Conservation (phyloP, 37 sponge, comb jelly and placozoan species). For the Hormiphora californensis region DNA sequence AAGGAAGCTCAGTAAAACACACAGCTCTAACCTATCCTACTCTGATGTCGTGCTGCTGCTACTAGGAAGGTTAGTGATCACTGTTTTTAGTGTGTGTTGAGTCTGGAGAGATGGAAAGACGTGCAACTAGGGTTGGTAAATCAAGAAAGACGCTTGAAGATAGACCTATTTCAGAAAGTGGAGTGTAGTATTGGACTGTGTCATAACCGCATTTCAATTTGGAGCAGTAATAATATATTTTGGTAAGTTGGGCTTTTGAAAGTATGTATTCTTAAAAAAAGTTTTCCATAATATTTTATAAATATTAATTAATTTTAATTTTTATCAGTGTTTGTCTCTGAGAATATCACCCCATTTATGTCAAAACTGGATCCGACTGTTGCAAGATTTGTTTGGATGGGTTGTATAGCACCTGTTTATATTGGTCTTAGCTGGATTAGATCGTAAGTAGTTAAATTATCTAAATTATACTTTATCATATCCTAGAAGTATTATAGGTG, state of each 20-base stretch:
- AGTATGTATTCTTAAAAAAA: not conserved
- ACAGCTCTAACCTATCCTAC: not conserved
- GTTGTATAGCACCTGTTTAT: not conserved
- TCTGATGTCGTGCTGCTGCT: slow-evolving; percentile 21
- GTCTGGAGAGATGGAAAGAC: too few species aligned
- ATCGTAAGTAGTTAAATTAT: slow-evolving; percentile 41
- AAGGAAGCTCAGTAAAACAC: not conserved
- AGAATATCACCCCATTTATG: slow-evolving; percentile 26
- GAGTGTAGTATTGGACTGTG: slow-evolving; percentile 13
- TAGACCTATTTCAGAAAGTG: slow-evolving; percentile 30
- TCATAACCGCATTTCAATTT: slow-evolving; percentile 18
- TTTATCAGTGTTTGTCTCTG: slow-evolving; percentile 30
- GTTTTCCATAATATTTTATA: not conserved
- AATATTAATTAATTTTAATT: not conserved
- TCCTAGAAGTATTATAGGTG: not conserved
- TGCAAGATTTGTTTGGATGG: not conserved
- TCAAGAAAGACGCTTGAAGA: too few species aligned
- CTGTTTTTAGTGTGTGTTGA: too few species aligned
- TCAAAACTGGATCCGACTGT: not conserved
- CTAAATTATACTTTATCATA: too few species aligned
- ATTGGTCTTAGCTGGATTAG: slow-evolving; percentile 43
- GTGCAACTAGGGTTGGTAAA: too few species aligned
- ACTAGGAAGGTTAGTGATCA: slow-evolving; percentile 30
- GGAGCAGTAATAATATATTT: slow-evolving; percentile 45
- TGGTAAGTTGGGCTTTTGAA: not conserved